Evolutionary conservation across 2,797 vertebrate species (phyloP).

Genomic region (Sebastes matsubarae): DNA sequence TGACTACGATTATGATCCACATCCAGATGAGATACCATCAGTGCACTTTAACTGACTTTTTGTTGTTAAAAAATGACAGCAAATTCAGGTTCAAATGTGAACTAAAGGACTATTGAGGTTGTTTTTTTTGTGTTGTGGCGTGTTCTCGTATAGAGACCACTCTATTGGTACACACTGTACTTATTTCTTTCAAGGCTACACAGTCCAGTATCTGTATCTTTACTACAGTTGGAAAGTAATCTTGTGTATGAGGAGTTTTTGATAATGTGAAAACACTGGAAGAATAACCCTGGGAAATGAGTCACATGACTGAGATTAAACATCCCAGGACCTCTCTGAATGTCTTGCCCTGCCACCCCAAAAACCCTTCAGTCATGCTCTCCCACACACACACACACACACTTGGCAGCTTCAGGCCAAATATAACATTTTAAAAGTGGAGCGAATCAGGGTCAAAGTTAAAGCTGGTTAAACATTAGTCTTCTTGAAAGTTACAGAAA

Average conservation of each 20-base stretch:
- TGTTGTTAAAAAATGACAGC: neutral
- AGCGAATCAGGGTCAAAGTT: conserved; percentile 22
- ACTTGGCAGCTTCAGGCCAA: conserved; percentile 30
- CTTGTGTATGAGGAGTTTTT: conserved; percentile 11
- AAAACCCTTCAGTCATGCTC: neutral
- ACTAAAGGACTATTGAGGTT: neutral
- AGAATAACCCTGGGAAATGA: conserved; percentile 53
- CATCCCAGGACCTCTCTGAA: conserved; percentile 63
- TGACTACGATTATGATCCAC: neutral
- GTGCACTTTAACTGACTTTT: neutral
- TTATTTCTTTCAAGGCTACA: neutral
- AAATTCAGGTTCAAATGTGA: neutral
- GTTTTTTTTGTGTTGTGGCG: neutral
- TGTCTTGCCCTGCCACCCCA: conserved; percentile 24
- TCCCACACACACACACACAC: neutral
- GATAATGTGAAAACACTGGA: conserved; percentile 18
- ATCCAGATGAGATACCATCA: neutral
- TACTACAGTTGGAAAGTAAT: neutral
- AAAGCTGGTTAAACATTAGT: conserved; percentile 10
- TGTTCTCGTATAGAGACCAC: neutral
- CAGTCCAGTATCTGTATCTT: neutral
- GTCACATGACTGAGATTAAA: conserved; percentile 49
- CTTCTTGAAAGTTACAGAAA: neutral
- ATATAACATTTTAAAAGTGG: conserved; percentile 49
- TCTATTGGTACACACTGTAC: neutral